Conservation (phyloP, 2,888 invertebrate genomes). For the Tuberolachnus salignus region DNA sequence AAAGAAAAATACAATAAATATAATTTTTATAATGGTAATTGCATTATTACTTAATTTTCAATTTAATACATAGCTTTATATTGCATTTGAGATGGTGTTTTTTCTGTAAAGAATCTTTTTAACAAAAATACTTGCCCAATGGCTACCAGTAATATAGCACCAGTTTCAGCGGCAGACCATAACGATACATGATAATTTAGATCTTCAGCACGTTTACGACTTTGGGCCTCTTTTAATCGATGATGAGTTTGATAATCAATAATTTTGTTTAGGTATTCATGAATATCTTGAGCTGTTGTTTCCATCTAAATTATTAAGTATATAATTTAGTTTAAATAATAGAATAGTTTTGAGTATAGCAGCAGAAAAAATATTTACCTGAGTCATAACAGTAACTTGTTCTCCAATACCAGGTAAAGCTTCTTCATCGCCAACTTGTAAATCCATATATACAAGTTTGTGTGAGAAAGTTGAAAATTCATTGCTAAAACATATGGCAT, state of each 20-base stretch:
- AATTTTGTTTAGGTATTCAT: conserved; percentile 84
- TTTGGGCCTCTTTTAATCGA: conserved; percentile 90
- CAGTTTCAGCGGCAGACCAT: conserved; percentile 91
- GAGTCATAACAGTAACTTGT: conserved; percentile 90
- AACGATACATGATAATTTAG: conserved; percentile 90
- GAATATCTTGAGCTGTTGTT: conserved; percentile 85
- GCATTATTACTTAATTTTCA: neutral
- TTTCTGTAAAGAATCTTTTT: conserved; percentile 88
- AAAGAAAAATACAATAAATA: conserved; percentile 10
- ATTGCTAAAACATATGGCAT: conserved; percentile 94
- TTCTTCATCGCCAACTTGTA: conserved; percentile 91
- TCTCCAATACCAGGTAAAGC: conserved; percentile 84
- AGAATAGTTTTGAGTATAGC: too few species aligned
- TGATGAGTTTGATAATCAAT: conserved; percentile 98
- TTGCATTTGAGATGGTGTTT: conserved; percentile 44
- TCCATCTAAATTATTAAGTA: conserved; percentile 76
- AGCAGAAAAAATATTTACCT: conserved; percentile 65
- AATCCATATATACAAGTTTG: conserved; percentile 97
- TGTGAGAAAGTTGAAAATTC: conserved; percentile 99
- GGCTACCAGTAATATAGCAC: conserved; percentile 83
- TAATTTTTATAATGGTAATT: conserved; percentile 31
- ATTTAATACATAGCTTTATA: conserved; percentile 50
- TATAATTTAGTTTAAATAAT: too few species aligned
- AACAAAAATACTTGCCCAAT: conserved; percentile 89
- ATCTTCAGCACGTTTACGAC: conserved; percentile 94